Base-by-base conservation (phyloP, 2,888 invertebrate genomes). In the Drosophila vallismaia region DNA sequence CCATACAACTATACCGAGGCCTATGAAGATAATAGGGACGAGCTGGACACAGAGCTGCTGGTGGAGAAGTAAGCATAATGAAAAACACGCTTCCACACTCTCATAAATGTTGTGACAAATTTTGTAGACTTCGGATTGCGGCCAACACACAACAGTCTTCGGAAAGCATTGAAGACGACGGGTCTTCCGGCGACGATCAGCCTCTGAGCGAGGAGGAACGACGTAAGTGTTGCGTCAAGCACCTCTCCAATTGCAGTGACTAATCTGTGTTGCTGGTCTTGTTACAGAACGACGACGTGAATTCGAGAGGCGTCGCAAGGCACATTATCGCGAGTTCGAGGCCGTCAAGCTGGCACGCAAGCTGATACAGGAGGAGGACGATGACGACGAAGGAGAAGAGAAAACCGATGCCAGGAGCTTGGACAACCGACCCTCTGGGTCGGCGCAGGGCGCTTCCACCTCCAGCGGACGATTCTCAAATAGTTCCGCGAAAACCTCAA, bases 271-370 rank as follows among this genome's bases (percentile, higher is more conserved):
- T 4, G n/a, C 9, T 6, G 24, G 2, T 68, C 50, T 0, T 40
- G 10, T 86, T 88, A 40, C 85, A 95, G 95, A 93, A 79, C 94
- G 94, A 86, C 94, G 96, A 85, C 93, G 94, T 86, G 95, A 95
- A 71, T 99, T 99, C 89, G 97, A 98, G 92, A 94, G 95, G 79
- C 98, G 98, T 90, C 94, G 99, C 72, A 99, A 98, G 93, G 95
- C 96, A 85, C 99, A 99, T 89, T 99, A 99, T 92, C 98, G 99
- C 92, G 99, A 99, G 92, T 99, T 97, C 92, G 96, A 98, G 92
- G 98, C 98, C 0, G 95, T 99, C 6, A 96, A 97, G 91, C 92
- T 98, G 88, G 98, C 98, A 26, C 94, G 97, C 81, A 96, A 98
- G 92, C 93, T 98, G 76, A 94, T 98, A 93, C 95, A 97, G 77